Evolutionary conservation across 1,140 invertebrate species (phyloP).

Genomic region (Atta texana): DNA sequence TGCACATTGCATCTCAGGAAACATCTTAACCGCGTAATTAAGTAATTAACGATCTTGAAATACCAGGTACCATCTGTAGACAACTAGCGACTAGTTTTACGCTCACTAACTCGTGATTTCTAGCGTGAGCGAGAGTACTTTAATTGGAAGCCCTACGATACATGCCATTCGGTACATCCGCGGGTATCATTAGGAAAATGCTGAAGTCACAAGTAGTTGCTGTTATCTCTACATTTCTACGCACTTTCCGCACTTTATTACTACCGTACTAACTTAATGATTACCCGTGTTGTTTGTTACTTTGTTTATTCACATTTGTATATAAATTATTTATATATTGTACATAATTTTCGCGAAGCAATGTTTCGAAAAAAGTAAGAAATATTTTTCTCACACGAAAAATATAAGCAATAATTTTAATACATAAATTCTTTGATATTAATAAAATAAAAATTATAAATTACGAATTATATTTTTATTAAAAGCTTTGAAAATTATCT

Average conservation of each 20-base stretch:
- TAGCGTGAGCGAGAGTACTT: slow-evolving; percentile 70
- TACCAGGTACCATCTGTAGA: slow-evolving; percentile 64
- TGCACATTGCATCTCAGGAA: slow-evolving; percentile 51
- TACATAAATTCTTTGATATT: background rate
- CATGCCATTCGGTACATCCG: slow-evolving; percentile 59
- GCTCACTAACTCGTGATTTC: slow-evolving; percentile 67
- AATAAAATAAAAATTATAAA: slow-evolving; percentile 2
- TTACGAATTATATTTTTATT: background rate
- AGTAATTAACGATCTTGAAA: slow-evolving; percentile 76
- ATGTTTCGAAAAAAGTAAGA: background rate
- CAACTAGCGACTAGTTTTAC: slow-evolving; percentile 72
- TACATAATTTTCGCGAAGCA: background rate
- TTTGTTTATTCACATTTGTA: background rate
- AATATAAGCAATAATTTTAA: background rate
- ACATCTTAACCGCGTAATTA: slow-evolving; percentile 69
- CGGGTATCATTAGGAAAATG: slow-evolving; percentile 71
- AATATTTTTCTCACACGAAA: background rate
- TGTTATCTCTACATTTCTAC: background rate
- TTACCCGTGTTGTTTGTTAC: background rate
- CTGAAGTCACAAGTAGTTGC: slow-evolving; percentile 67
- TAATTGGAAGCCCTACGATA: slow-evolving; percentile 72
- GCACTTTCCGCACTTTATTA: slow-evolving; percentile 5
- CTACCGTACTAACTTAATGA: background rate
- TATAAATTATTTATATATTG: background rate
- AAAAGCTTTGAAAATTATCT: background rate